A percentile compares a stretch with the other conserved stretches of the same genome.
Conservation (phyloP, 2,888 invertebrate species). For the Campoplex nolae region DNA sequence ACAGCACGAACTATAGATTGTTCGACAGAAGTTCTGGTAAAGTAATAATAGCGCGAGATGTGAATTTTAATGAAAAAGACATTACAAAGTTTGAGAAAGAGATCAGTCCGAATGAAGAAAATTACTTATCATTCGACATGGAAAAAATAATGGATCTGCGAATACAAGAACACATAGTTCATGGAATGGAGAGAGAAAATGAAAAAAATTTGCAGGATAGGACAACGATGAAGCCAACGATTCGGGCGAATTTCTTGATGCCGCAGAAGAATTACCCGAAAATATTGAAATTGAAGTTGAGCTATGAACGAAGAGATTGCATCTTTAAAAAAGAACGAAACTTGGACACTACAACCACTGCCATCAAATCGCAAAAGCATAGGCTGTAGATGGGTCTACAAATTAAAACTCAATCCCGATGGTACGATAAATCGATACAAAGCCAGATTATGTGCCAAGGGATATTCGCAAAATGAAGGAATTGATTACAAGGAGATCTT, state of each 20-base stretch:
- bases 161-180: neutral
- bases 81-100: neutral
- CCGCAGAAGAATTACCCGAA: slow-evolving; percentile 11
- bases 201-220: slow-evolving; percentile 7
- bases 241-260: slow-evolving; percentile 14
- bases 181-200: slow-evolving; percentile 5
- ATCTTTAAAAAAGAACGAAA: slow-evolving; percentile 47
- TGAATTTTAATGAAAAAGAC: slow-evolving; percentile 5
- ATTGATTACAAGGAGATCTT: slow-evolving; percentile 56
- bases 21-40: slow-evolving; percentile 22
- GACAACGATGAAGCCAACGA: neutral
- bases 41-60: slow-evolving; percentile 14
- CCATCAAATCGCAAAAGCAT: slow-evolving; percentile 38
- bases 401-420: slow-evolving; percentile 34
- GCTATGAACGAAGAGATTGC: slow-evolving; percentile 57
- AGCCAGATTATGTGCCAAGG: slow-evolving; percentile 54
- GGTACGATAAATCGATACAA: slow-evolving; percentile 48
- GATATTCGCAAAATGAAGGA: slow-evolving; percentile 50
- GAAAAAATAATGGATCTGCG: neutral
- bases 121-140: neutral
- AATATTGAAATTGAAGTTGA: slow-evolving; percentile 1
- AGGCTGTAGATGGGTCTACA: slow-evolving; percentile 55
- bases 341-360: slow-evolving; percentile 47
- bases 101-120: neutral
- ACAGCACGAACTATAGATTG: too few species aligned